Evolutionary conservation across 92 coral and sea anemone genomes (phyloP).

Genomic region (Paramuricea clavata): DNA sequence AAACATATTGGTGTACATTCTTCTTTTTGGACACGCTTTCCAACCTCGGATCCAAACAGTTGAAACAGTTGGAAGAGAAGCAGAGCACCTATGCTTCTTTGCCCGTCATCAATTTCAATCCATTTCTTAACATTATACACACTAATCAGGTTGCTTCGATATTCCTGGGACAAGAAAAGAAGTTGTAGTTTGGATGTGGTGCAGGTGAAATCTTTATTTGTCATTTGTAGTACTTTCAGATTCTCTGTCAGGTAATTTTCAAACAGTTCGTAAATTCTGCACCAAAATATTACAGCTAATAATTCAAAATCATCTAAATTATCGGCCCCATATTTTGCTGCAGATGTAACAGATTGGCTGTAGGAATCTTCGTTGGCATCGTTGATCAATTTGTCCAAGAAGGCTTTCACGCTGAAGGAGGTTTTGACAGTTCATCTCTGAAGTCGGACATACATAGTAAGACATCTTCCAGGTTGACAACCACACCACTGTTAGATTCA

Average conservation of each 20-base stretch:
- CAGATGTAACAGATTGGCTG: background rate
- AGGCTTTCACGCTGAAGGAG: background rate
- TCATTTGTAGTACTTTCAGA: background rate
- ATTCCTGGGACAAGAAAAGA: conserved; percentile 1
- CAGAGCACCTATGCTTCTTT: conserved; percentile 3
- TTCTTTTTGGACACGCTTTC: conserved; percentile 8
- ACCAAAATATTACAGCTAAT: background rate
- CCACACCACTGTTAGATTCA: background rate
- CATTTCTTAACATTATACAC: background rate
- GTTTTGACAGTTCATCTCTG: background rate
- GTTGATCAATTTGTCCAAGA: background rate
- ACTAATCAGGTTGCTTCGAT: background rate
- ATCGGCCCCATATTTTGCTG: background rate
- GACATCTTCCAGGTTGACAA: background rate
- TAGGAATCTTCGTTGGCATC: conserved; percentile 7
- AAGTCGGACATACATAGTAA: conserved; percentile 8
- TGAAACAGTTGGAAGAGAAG: conserved; percentile 1
- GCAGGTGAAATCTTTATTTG: background rate
- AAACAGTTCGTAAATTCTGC: background rate
- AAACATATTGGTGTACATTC: background rate
- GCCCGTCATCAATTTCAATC: background rate
- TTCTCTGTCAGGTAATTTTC: background rate
- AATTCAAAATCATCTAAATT: conserved; percentile 4
- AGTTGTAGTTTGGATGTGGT: background rate
- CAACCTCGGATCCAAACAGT: background rate